These are phyloP conservation scores for Chironomus tepperi DNA, from an alignment of 1,140 invertebrate genomes.

Conservation along the genomic window DNA sequence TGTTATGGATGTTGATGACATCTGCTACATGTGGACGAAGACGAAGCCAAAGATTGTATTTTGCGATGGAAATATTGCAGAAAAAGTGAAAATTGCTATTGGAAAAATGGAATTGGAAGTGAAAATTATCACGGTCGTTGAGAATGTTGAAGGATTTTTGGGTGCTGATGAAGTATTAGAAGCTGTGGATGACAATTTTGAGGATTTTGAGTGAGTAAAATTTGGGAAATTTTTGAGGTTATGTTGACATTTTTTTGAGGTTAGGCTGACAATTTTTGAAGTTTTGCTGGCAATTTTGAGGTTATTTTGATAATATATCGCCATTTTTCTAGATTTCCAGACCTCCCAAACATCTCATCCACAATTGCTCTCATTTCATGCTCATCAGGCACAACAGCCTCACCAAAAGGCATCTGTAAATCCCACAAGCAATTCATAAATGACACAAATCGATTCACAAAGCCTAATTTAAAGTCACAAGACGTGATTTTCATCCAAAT, in stretches of 20 bases:
- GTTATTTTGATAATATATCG: too few species aligned
- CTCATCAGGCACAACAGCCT: constrained; percentile 59
- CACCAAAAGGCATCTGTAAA: constrained; percentile 17
- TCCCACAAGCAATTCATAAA: constrained; percentile 1
- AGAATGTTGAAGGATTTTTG: constrained; percentile 27
- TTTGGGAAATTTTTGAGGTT: too few species aligned
- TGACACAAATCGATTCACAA: constrained; percentile 28
- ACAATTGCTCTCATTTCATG: constrained; percentile 38
- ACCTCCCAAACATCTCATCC: constrained; percentile 25
- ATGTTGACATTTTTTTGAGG: too few species aligned
- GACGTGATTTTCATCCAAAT: not conserved
- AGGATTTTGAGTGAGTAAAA: too few species aligned
- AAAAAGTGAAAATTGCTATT: constrained; percentile 30
- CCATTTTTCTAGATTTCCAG: too few species aligned
- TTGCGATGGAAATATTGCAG: constrained; percentile 34
- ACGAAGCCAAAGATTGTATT: constrained; percentile 36
- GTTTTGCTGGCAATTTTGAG: not conserved
- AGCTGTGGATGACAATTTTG: not conserved
- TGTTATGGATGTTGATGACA: constrained; percentile 30
- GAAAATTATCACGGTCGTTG: constrained; percentile 34
- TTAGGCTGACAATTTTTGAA: not conserved
- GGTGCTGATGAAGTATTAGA: not conserved
- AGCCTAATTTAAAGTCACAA: not conserved
- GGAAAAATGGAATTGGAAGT: constrained; percentile 32
- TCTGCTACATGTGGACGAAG: constrained; percentile 32